A percentile compares a stretch with the other conserved stretches of the same genome.
Conservation (phyloP, 2,113 vertebrate species). For the Bothrops jararaca region DNA sequence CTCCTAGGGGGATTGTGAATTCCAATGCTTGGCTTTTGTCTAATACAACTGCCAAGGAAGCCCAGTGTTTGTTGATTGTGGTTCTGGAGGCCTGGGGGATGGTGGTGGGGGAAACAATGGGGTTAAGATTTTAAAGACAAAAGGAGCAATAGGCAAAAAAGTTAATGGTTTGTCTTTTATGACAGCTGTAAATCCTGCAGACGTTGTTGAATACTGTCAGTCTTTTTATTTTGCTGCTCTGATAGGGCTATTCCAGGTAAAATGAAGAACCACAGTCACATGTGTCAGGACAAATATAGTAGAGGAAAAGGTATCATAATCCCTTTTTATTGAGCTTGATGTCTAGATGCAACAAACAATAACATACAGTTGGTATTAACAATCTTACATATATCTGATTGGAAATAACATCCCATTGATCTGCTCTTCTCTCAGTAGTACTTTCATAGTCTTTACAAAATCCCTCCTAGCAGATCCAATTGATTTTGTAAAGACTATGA, state of each 20-base stretch:
- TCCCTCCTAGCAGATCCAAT: neutral
- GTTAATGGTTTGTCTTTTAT: neutral
- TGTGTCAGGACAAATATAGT: neutral
- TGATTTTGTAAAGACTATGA: neutral
- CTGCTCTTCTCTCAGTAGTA: neutral
- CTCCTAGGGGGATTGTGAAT: neutral
- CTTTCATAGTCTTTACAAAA: neutral
- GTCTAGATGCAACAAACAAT: neutral
- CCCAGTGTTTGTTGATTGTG: neutral
- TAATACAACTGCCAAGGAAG: conserved; percentile 16
- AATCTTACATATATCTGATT: neutral
- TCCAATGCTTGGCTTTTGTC: neutral
- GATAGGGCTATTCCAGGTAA: neutral
- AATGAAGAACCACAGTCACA: neutral
- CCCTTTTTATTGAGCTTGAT: neutral
- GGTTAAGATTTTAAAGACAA: accelerated
- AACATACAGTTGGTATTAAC: neutral
- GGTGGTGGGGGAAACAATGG: neutral
- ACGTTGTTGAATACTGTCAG: neutral
- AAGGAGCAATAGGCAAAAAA: neutral
- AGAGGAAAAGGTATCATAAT: neutral
- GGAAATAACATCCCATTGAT: neutral
- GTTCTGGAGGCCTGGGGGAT: neutral
- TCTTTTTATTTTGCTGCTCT: conserved; percentile 1
- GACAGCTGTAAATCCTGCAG: neutral